Conservation (phyloP, 1,140 invertebrate species). For the Drosophila novamexicana region DNA sequence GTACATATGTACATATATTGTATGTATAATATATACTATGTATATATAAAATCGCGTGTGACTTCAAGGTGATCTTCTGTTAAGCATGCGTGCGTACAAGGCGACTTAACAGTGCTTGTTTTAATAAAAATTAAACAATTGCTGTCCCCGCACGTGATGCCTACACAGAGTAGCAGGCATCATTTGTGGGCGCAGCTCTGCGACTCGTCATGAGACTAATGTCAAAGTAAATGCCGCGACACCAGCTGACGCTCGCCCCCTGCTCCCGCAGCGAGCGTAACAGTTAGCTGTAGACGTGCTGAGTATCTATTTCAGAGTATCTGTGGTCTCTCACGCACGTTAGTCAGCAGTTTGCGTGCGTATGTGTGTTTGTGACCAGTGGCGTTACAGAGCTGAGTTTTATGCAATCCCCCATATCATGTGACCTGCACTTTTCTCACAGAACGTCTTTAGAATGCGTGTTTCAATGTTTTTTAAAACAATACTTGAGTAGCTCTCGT, state of each 20-base stretch:
- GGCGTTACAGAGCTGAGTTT: constrained; percentile 66
- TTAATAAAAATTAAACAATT: constrained; percentile 20
- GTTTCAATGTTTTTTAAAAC: constrained; percentile 13
- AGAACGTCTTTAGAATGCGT: constrained; percentile 27
- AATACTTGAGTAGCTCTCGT: constrained; percentile 33
- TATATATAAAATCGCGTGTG: constrained; percentile 19
- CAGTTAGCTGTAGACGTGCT: constrained; percentile 38
- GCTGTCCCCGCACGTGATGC: constrained; percentile 45
- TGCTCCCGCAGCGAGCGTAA: constrained; percentile 48
- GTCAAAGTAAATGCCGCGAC: constrained; percentile 43
- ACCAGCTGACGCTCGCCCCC: constrained; percentile 47
- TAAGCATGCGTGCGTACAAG: constrained; percentile 4
- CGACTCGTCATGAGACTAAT: constrained; percentile 59
- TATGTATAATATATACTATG: constrained; percentile 6
- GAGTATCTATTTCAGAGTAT: constrained; percentile 27
- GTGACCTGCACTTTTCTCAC: constrained; percentile 51
- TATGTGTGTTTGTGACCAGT: constrained; percentile 9
- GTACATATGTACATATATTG: neutral
- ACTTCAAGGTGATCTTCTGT: constrained; percentile 65
- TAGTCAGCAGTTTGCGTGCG: constrained; percentile 47
- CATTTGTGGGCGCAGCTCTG: constrained; percentile 10
- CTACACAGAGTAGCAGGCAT: neutral
- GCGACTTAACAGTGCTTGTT: constrained; percentile 18
- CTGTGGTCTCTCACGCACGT: constrained; percentile 59
- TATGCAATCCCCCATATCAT: constrained; percentile 74